These are phyloP conservation scores for Scrobipalpa costella DNA, from an alignment of 2,888 invertebrate species.

Conservation along the genomic window DNA sequence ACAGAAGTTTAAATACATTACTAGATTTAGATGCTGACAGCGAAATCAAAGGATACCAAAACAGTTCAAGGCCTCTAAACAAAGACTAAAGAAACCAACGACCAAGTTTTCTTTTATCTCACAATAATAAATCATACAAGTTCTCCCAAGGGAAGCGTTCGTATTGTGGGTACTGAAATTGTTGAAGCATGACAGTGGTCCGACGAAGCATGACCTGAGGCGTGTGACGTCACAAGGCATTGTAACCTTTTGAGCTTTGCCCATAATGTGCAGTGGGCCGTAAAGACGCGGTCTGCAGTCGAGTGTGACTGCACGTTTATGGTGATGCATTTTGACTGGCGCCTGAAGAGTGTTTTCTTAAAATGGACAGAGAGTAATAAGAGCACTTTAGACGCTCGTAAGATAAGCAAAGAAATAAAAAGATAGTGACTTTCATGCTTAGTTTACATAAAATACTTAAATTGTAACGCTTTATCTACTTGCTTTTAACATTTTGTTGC, in stretches of 20 bases:
- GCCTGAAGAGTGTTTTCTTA: neutral
- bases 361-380: constrained; percentile 4
- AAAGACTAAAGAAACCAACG: constrained; percentile 6
- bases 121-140: constrained; percentile 28
- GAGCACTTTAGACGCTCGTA: neutral
- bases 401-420: neutral
- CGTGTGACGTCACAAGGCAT: constrained; percentile 30
- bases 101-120: constrained; percentile 11
- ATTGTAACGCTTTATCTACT: too few relatives aligned
- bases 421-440: too few relatives aligned
- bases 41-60: neutral
- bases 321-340: constrained; percentile 31
- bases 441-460: too few relatives aligned
- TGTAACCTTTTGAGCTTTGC: constrained; percentile 30
- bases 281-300: constrained; percentile 32
- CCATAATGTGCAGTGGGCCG: constrained; percentile 27
- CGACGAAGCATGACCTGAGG: constrained; percentile 44
- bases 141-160: constrained; percentile 47
- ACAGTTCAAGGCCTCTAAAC: constrained; percentile 17
- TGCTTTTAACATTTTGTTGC: too few relatives aligned
- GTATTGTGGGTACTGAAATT: constrained; percentile 57
- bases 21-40: neutral
- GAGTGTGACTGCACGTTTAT: constrained; percentile 45
- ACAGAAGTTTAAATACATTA: neutral
- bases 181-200: constrained; percentile 57